These are phyloP conservation scores for Tachina fera DNA, from an alignment of 2,888 invertebrate species.

Conservation along the genomic window DNA sequence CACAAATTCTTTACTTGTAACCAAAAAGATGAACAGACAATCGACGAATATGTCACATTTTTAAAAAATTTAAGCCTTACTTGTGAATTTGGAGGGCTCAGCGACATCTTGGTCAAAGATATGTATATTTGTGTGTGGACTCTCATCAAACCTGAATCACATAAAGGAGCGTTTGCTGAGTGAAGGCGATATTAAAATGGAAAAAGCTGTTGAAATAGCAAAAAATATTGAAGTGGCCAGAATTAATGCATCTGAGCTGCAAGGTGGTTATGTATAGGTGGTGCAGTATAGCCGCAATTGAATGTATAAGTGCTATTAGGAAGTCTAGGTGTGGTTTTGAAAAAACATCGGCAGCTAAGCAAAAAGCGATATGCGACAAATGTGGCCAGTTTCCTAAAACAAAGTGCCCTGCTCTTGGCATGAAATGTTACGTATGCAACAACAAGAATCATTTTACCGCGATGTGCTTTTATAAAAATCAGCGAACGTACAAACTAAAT, in stretches of 20 bases:
- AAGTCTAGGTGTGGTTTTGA: too few relatives aligned
- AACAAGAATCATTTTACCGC: background rate
- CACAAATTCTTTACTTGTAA: slow-evolving; percentile 1
- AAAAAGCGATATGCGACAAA: too few relatives aligned
- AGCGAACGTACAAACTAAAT: background rate
- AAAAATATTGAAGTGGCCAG: background rate
- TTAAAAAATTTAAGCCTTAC: background rate
- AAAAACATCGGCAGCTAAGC: too few relatives aligned
- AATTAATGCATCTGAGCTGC: background rate
- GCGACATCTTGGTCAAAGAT: background rate
- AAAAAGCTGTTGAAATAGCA: background rate
- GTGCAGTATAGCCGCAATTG: too few relatives aligned
- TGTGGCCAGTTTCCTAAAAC: too few relatives aligned
- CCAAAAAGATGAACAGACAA: background rate
- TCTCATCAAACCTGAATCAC: background rate
- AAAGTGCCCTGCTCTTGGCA: too few relatives aligned
- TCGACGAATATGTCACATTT: background rate
- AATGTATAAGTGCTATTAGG: too few relatives aligned
- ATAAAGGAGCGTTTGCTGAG: slow-evolving; percentile 10
- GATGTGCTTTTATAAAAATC: slow-evolving; percentile 2
- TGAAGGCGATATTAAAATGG: background rate
- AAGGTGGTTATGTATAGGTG: too few relatives aligned
- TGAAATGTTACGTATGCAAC: too few relatives aligned
- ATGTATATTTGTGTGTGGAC: slow-evolving; percentile 1
- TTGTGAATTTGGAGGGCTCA: background rate